Evolutionary conservation across 2,113 vertebrate genomes (phyloP).

Genomic region (Pangasianodon hypophthalmus): DNA sequence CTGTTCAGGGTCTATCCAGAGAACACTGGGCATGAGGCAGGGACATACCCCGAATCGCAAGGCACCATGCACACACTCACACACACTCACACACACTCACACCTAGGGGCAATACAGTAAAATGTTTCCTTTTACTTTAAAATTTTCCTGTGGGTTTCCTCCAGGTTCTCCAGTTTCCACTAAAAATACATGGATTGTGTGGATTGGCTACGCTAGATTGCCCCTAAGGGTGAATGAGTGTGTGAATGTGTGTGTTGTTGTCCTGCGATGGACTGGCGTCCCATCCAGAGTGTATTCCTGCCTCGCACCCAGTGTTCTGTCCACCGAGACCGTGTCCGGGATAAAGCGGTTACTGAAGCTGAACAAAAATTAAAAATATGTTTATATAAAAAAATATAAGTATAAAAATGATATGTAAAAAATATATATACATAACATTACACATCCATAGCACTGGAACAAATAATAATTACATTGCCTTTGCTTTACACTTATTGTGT

Average conservation of each 20-base stretch:
- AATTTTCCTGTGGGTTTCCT: neutral
- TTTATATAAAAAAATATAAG: too few species aligned
- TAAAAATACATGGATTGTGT: neutral
- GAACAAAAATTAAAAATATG: neutral
- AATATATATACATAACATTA: neutral
- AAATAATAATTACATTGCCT: neutral
- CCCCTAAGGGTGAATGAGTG: neutral
- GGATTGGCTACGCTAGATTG: neutral
- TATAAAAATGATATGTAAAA: neutral
- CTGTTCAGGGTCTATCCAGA: neutral
- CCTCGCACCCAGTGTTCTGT: neutral
- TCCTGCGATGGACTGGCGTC: too few species aligned
- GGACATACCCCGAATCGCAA: neutral
- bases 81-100: neutral
- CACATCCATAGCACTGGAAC: neutral
- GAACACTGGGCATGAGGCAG: neutral
- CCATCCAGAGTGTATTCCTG: neutral
- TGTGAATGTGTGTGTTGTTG: neutral
- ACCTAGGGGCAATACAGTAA: neutral
- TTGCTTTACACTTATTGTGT: neutral
- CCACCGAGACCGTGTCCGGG: neutral
- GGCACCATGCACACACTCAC: neutral
- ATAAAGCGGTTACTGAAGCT: neutral
- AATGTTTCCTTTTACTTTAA: neutral
- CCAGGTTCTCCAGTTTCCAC: neutral